A percentile compares a stretch with the other conserved stretches of the same genome.
Evolutionary conservation across 2,888 invertebrate genomes (phyloP).

Genomic region (Drosophila emarginata): DNA sequence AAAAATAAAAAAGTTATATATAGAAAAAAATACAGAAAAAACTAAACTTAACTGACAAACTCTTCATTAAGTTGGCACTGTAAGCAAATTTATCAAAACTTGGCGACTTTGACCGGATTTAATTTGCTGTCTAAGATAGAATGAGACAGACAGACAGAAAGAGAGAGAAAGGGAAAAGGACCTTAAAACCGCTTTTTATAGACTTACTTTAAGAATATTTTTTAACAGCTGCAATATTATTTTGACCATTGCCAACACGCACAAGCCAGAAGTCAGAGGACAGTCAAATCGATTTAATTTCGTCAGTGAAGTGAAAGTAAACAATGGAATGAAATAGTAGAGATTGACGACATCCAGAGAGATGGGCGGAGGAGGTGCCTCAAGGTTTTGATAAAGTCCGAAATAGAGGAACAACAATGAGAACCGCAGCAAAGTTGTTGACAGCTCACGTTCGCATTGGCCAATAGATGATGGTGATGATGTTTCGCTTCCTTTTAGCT

Average conservation of each 20-base stretch:
- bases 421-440: constrained; percentile 61
- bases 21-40: background rate
- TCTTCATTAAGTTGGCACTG: constrained; percentile 73
- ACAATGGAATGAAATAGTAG: constrained; percentile 40
- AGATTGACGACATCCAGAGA: background rate
- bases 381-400: constrained; percentile 30
- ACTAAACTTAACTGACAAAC: constrained; percentile 46
- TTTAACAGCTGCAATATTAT: constrained; percentile 29
- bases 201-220: constrained; percentile 27
- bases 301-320: constrained; percentile 62
- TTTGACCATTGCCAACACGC: constrained; percentile 8
- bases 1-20: constrained; percentile 17
- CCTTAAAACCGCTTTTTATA: constrained; percentile 2
- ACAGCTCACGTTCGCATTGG: constrained; percentile 71
- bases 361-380: background rate
- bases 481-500: constrained; percentile 20
- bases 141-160: background rate
- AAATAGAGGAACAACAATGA: constrained; percentile 39
- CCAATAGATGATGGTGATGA: constrained; percentile 62
- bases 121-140: constrained; percentile 29
- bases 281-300: constrained; percentile 68
- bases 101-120: constrained; percentile 50
- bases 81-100: constrained; percentile 72
- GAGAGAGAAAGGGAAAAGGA: background rate
- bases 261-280: constrained; percentile 33